Evolutionary conservation across 2,113 vertebrate species (phyloP), one percentile per base, ranked within the genome.

Genomic region (Cryptotis parvus): DNA sequence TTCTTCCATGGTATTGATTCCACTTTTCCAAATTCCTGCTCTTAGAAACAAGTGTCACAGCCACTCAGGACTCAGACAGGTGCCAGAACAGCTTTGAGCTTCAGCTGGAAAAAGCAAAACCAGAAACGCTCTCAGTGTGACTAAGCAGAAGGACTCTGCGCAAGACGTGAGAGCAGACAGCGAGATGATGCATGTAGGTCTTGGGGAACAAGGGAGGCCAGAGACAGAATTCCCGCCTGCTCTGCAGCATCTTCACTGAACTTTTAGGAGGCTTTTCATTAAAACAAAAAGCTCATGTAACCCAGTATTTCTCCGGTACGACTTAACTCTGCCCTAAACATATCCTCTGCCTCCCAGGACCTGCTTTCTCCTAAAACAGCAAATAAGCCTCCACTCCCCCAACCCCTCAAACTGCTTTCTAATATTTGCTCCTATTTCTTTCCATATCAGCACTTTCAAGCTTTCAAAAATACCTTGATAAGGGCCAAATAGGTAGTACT

Each of bases 11-110:
- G 33, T 2, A n/a, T 39, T 14, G 26, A 87, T 66, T 49, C 26
- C 75, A 55, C 84, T 68, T 31, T 43, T 61, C 55, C 55, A 58
- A 24, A 58, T 58, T 58, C 39, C 73, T 75, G 11, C 49, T 58
- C 75, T 87, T 35, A 49, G 68, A 12, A 93, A 89, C 43, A 18
- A 33, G 27, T 86, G 84, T 72, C 41, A 72, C 61, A 85, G 11
- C 82, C 58, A 45, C 43, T 10, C 81, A 73, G 55, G 52, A 35
- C 14, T 35, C n/a, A 87, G 49, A 9, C 78, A 29, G 12, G 29
- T 39, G 27, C 78, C 14, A 39, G 33, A 18, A 70, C n/a, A 72
- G 18, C 33, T 78, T 37, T 49, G 52, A 86, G 70, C 58, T 74
- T 11, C 9, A 37, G 14, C 6, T 69, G 52, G 49, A 78, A n/a